phyloP scores from a whole-genome alignment of 2,888 invertebrate species.

The Eupithecia vulgata region DNA sequence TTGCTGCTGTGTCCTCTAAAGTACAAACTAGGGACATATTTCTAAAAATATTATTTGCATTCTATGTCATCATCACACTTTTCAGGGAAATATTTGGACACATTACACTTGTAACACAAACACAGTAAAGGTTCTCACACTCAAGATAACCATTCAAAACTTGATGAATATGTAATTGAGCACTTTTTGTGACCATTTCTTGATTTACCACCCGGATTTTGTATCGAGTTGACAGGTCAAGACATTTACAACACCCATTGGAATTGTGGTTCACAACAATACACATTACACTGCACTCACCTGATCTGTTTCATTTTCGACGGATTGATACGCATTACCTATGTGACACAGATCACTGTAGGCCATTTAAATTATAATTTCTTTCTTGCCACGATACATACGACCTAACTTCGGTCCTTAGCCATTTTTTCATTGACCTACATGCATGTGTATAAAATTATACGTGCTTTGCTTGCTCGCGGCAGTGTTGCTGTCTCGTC shows the following conservation, averaged over 20 bases:
- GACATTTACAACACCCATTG: slow-evolving; percentile 78
- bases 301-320: slow-evolving; percentile 82
- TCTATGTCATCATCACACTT: slow-evolving; percentile 69
- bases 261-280: slow-evolving; percentile 64
- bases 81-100: slow-evolving; percentile 29
- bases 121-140: slow-evolving; percentile 14
- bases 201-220: slow-evolving; percentile 73
- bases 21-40: slow-evolving; percentile 72
- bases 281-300: slow-evolving; percentile 68
- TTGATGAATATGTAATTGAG: slow-evolving; percentile 28
- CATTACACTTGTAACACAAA: slow-evolving; percentile 35
- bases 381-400: slow-evolving; percentile 83
- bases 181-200: slow-evolving; percentile 59
- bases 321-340: slow-evolving; percentile 81
- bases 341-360: slow-evolving; percentile 83
- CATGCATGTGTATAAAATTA: slow-evolving; percentile 82
- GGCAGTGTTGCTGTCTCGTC: slow-evolving; percentile 72
- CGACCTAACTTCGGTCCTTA: slow-evolving; percentile 76
- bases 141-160: slow-evolving; percentile 24
- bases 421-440: slow-evolving; percentile 84
- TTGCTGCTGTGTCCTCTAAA: slow-evolving; percentile 75
- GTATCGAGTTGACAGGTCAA: slow-evolving; percentile 79
- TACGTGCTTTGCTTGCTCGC: slow-evolving; percentile 72
- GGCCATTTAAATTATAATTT: slow-evolving; percentile 84
- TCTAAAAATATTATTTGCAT: slow-evolving; percentile 82